These are phyloP conservation scores for Acronicta psi DNA, from an alignment of 2,888 invertebrate genomes.

Conservation along the genomic window DNA sequence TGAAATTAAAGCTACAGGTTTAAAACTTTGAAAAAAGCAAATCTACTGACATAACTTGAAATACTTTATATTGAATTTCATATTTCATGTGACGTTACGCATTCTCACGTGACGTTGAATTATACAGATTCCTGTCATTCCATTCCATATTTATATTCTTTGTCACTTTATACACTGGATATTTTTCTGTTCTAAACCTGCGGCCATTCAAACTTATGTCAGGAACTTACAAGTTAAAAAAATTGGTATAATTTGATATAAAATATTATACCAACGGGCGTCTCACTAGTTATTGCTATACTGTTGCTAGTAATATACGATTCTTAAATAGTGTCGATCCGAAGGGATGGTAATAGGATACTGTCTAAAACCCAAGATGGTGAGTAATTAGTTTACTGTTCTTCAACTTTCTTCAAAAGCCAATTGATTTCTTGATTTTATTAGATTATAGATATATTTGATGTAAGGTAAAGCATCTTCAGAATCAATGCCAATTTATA, in stretches of 20 bases:
- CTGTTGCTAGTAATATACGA: not conserved
- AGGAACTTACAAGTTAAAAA: constrained; percentile 23
- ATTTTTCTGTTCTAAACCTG: constrained; percentile 5
- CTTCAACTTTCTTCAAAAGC: not conserved
- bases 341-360: no score
- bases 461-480: no score
- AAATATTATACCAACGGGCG: constrained; percentile 6
- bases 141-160: not conserved
- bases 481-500: no score
- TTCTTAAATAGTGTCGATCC: not conserved
- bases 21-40: not conserved
- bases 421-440: no score
- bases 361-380: no score
- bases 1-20: constrained; percentile 2
- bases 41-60: not conserved
- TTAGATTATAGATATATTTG: no score
- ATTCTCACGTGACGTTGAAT: not conserved
- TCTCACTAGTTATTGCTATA: constrained; percentile 14
- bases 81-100: not conserved
- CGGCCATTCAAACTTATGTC: constrained; percentile 4
- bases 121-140: not conserved
- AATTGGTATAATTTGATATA: constrained; percentile 17
- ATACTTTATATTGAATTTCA: no score
- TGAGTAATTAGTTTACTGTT: not conserved
- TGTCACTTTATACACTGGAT: not conserved